Evolutionary conservation across 1,140 invertebrate genomes (phyloP), one percentile per base, ranked within the genome.

Genomic region (Chlorops oryzae): DNA sequence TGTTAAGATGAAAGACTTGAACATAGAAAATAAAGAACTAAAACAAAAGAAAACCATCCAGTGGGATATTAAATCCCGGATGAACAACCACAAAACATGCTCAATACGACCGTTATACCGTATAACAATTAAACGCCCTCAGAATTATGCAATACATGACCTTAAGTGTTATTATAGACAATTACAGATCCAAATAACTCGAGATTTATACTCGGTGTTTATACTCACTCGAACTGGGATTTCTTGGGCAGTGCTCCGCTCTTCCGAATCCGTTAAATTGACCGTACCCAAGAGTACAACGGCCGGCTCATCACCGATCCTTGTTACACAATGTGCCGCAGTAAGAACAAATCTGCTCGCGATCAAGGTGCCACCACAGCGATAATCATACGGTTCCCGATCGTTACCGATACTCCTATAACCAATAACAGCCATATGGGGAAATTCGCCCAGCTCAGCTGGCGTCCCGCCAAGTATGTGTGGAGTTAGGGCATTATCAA

Each of bases 241-340:
- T 38, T 56, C 54, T 12, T 49, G 46, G 3, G 32, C 47, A 12
- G 23, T n/a, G 3, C 20, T 41, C 47, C 41, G 40, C 42, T 50
- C 21, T 25, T 54, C 48, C 3, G 34, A 13, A 23, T 55, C 37
- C 3, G 25, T 46, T 20, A 52, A 47, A 22, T 67, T 57, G 13
- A 70, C 61, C 7, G 59, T 49, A 20, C 67, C 67, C 23, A 70
- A 32, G 3, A 67, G 62, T 2, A 63, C 67, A 37, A 56, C 56
- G 4, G 47, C 37, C 5, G 67, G 64, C 1, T 9, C 23, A 0
- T 44, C 37, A 6, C 32, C 28, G 1, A 38, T 22, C 18, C 44
- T 54, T 12, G 59, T 77, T 2, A 91, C 71, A 54, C 89, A 92
- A 64, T 92, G 89, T 5, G 85, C 86, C 1, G 89, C 88, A 0